Percentiles rank a stretch among this genome's conserved stretches.
Evolutionary conservation across 2,888 invertebrate species (phyloP).

Genomic region (Thecophora atra): DNA sequence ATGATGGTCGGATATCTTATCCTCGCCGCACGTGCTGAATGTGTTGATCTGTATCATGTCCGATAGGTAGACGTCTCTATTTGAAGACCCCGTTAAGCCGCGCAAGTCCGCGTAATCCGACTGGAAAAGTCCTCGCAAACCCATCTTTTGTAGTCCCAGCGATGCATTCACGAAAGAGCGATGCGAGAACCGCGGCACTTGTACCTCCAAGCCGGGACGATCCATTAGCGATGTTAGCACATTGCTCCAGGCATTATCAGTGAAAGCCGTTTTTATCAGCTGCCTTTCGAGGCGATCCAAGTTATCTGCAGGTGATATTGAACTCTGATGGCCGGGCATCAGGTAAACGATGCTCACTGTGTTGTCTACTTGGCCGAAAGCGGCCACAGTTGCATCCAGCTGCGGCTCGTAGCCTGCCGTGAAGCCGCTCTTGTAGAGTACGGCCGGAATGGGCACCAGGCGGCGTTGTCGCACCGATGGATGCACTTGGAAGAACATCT

Average conservation of each 20-base stretch:
- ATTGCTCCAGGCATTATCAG: constrained; percentile 77
- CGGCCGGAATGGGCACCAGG: constrained; percentile 84
- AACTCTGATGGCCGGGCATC: constrained; percentile 87
- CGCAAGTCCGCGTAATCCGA: constrained; percentile 81
- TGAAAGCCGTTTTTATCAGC: constrained; percentile 73
- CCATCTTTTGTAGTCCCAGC: constrained; percentile 80
- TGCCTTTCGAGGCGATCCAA: constrained; percentile 78
- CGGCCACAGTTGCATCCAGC: constrained; percentile 84
- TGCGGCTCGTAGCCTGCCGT: constrained; percentile 86
- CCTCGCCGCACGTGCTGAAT: constrained; percentile 86
- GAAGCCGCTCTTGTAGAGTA: constrained; percentile 79
- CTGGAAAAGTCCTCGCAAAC: constrained; percentile 81
- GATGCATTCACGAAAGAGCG: constrained; percentile 85
- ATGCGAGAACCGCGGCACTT: constrained; percentile 85
- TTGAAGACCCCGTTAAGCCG: constrained; percentile 80
- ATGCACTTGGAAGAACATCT: constrained; percentile 86
- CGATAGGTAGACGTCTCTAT: constrained; percentile 82
- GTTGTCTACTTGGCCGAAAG: constrained; percentile 77
- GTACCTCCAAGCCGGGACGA: constrained; percentile 80
- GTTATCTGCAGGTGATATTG: constrained; percentile 81
- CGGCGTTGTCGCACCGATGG: constrained; percentile 82
- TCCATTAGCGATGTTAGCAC: constrained; percentile 79
- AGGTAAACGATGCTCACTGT: constrained; percentile 82
- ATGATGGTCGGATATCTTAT: constrained; percentile 76
- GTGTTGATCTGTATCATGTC: constrained; percentile 85